These are phyloP conservation scores for Poecilia gillii DNA, from an alignment of 2,797 vertebrate species.

Conservation along the genomic window DNA sequence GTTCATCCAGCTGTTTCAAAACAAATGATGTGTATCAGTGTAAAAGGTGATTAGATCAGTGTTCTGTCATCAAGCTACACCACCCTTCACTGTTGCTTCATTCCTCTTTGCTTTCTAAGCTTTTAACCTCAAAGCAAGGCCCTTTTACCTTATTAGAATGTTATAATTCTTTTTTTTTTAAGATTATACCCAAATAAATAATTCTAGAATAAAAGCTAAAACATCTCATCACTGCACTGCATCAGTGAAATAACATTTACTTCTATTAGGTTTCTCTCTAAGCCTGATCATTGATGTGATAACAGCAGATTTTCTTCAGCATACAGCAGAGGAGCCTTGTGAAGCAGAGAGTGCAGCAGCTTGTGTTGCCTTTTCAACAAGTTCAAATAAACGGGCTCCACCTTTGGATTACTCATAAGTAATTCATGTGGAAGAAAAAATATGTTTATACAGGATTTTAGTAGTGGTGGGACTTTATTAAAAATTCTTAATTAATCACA, in stretches of 20 bases:
- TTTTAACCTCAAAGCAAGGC: background rate
- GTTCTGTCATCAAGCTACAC: background rate
- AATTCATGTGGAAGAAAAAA: background rate
- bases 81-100: background rate
- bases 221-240: background rate
- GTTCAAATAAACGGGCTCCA: background rate
- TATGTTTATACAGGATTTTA: background rate
- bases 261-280: background rate
- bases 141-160: background rate
- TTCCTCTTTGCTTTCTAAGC: conserved; percentile 2
- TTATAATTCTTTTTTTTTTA: background rate
- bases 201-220: background rate
- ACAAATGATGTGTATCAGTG: conserved; percentile 8
- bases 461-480: background rate
- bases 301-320: background rate
- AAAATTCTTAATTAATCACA: background rate
- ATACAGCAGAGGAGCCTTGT: background rate
- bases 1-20: conserved; percentile 14
- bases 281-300: background rate
- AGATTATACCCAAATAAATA: background rate
- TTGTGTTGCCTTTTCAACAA: background rate
- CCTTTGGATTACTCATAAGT: background rate
- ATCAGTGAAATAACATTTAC: background rate
- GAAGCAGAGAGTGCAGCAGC: background rate
- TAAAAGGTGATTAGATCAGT: conserved; percentile 8